Evolutionary conservation across 2,888 invertebrate genomes (phyloP).

Genomic region (Stratiomys singularior): DNA sequence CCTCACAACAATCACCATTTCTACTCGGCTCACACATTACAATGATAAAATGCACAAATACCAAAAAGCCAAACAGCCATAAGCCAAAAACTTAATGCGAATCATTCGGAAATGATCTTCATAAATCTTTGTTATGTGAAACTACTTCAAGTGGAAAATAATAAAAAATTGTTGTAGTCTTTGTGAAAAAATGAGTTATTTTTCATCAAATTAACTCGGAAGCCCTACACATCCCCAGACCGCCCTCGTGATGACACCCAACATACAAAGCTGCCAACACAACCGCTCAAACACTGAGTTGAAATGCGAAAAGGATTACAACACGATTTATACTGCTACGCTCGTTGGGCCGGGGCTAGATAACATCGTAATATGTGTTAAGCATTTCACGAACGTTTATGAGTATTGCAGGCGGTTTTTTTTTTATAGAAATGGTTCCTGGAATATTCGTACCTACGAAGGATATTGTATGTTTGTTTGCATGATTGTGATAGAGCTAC

Average conservation of each 20-base stretch:
- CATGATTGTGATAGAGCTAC: too few species aligned
- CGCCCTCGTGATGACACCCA: too few species aligned
- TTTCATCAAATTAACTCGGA: conserved; percentile 39
- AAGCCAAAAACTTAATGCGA: conserved; percentile 37
- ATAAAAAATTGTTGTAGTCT: conserved; percentile 34
- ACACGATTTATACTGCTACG: conserved; percentile 28
- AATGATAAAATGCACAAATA: conserved; percentile 3
- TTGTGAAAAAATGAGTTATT: conserved; percentile 34
- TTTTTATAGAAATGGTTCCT: too few species aligned
- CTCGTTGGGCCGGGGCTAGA: conserved; percentile 5
- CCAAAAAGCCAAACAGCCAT: conserved; percentile 28
- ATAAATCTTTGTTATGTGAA: conserved; percentile 42
- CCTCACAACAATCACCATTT: too few species aligned
- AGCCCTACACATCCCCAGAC: not conserved
- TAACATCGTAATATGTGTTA: conserved; percentile 26
- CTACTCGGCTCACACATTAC: too few species aligned
- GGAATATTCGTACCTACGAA: too few species aligned
- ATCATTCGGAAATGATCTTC: conserved; percentile 35
- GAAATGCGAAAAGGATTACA: conserved; percentile 34
- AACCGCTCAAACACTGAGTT: not conserved
- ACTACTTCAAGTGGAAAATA: conserved; percentile 44
- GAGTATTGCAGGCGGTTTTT: conserved; percentile 14
- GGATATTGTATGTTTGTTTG: too few species aligned
- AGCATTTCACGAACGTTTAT: conserved; percentile 20
- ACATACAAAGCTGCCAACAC: too few species aligned